A percentile compares a stretch with the other conserved stretches of the same genome.
These are phyloP conservation scores for Dolichopus griseipennis DNA, from an alignment of 2,888 invertebrate genomes.

Conservation along the genomic window DNA sequence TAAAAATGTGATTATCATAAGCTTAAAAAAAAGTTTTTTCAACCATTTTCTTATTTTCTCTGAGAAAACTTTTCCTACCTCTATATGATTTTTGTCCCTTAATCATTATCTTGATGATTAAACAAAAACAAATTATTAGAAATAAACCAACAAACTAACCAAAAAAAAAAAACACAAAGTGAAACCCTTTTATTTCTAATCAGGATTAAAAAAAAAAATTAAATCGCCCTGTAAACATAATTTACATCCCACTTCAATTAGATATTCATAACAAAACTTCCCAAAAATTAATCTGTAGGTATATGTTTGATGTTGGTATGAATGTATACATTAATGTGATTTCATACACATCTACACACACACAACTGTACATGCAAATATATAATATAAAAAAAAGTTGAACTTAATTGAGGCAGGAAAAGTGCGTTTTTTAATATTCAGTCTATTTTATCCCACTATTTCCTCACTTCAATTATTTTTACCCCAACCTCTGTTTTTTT, in stretches of 20 bases:
- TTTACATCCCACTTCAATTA: not conserved
- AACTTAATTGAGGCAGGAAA: too few species aligned
- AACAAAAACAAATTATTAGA: not conserved
- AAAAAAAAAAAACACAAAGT: not conserved
- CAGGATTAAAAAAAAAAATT: not conserved
- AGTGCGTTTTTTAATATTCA: too few species aligned
- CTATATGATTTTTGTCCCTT: slow-evolving; percentile 6
- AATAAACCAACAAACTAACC: too few species aligned
- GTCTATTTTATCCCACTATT: too few species aligned
- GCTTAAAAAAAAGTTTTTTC: not conserved
- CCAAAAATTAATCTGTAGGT: not conserved
- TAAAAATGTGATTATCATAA: slow-evolving; percentile 4
- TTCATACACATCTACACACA: too few species aligned
- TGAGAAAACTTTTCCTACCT: not conserved
- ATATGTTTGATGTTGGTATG: too few species aligned
- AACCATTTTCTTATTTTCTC: not conserved
- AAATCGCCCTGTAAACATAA: not conserved
- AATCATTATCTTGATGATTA: slow-evolving; percentile 4
- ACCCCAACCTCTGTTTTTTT: too few species aligned
- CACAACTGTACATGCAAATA: too few species aligned
- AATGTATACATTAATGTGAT: too few species aligned
- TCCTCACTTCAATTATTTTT: too few species aligned
- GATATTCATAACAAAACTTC: not conserved
- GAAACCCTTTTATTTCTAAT: not conserved
- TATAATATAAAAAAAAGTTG: too few species aligned